These are phyloP conservation scores for Ptychochromis oligacanthus DNA, from an alignment of 2,113 vertebrate genomes.

Conservation along the genomic window DNA sequence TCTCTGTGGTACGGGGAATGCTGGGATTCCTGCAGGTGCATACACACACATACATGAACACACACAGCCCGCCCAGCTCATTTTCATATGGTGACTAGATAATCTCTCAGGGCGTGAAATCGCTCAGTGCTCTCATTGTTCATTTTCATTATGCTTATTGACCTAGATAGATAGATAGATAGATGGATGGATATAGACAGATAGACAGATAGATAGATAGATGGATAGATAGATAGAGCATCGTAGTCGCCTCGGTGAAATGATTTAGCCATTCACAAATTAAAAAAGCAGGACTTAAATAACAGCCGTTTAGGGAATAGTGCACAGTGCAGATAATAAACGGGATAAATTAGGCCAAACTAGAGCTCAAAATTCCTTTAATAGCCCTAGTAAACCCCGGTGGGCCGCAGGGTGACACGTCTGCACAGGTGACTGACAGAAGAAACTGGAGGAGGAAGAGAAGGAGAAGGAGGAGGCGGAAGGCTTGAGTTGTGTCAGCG, in stretches of 20 bases:
- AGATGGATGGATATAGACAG: conserved; percentile 37
- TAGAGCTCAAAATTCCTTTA: conserved; percentile 50
- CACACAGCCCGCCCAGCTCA: conserved; percentile 10
- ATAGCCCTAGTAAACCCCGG: conserved; percentile 39
- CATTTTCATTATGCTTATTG: conserved; percentile 42
- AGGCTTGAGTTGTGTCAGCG: conserved; percentile 1
- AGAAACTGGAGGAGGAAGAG: background rate
- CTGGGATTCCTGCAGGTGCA: background rate
- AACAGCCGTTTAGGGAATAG: conserved; percentile 55
- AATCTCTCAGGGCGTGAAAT: conserved; percentile 41
- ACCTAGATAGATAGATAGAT: conserved; percentile 48
- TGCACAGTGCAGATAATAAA: conserved; percentile 61
- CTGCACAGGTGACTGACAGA: conserved; percentile 42
- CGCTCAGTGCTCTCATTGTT: conserved; percentile 39
- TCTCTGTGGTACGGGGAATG: background rate
- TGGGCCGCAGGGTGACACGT: conserved; percentile 28
- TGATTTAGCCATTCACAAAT: conserved; percentile 66
- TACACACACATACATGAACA: background rate
- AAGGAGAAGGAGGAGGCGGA: background rate
- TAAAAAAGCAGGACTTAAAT: conserved; percentile 65
- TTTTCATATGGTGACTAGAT: conserved; percentile 55
- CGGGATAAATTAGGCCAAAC: conserved; percentile 61
- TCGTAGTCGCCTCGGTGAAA: conserved; percentile 49
- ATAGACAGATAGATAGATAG: conserved; percentile 33
- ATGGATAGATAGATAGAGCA: conserved; percentile 22